Evolutionary conservation across 1,140 invertebrate genomes (phyloP).

Genomic region (Polypedilum pembai): DNA sequence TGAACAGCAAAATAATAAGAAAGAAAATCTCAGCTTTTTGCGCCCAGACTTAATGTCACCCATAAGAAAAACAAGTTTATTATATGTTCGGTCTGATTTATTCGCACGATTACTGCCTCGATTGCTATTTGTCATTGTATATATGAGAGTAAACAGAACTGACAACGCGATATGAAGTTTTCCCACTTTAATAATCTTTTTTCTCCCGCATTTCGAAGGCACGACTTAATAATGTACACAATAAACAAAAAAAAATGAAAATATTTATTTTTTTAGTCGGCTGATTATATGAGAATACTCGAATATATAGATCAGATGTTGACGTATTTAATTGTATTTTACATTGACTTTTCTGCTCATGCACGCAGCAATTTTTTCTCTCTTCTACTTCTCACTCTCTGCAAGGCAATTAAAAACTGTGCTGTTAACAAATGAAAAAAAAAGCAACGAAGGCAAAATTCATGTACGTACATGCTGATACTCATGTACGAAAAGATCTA

Average conservation of each 20-base stretch:
- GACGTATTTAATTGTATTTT: neutral
- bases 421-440: neutral
- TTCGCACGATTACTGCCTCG: constrained; percentile 10
- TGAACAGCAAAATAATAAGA: neutral
- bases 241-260: neutral
- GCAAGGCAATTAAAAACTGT: neutral
- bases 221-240: constrained; percentile 1
- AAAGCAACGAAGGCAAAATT: neutral
- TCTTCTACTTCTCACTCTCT: neutral
- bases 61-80: constrained; percentile 28
- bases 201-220: neutral
- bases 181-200: neutral
- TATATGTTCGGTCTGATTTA: constrained; percentile 23
- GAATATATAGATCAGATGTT: constrained; percentile 19
- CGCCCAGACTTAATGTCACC: constrained; percentile 24
- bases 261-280: constrained; percentile 3
- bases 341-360: neutral
- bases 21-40: constrained; percentile 21
- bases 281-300: neutral
- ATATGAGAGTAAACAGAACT: constrained; percentile 10
- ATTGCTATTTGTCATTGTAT: constrained; percentile 1
- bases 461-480: neutral
- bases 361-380: neutral
- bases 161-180: neutral
- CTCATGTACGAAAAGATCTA: constrained; percentile 10